phyloP scores from a whole-genome alignment of 2,797 vertebrate species.

The Esox lucius region DNA sequence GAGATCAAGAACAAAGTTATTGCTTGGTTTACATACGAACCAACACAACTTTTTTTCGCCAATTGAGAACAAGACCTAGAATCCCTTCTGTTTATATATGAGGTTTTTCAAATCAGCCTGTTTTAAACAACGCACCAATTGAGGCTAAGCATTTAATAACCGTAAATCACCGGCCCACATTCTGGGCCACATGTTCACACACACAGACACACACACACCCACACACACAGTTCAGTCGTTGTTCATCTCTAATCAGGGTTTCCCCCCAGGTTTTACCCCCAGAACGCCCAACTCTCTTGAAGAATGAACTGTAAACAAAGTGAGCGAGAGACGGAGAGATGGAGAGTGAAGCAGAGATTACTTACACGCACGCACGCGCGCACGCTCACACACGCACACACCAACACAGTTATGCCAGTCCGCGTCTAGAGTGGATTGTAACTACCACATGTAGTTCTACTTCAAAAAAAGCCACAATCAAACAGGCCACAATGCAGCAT shows the following conservation, averaged over 20 bases:
- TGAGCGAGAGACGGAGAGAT: no score
- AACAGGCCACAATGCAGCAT: conserved; percentile 45
- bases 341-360: no score
- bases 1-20: background rate
- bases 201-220: background rate
- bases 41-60: conserved; percentile 24
- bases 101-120: conserved; percentile 42
- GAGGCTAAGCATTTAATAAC: conserved; percentile 36
- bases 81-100: conserved; percentile 38
- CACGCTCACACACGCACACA: background rate
- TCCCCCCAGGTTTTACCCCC: conserved; percentile 30
- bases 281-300: conserved; percentile 35
- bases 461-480: conserved; percentile 47
- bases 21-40: background rate
- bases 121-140: conserved; percentile 46
- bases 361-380: no score
- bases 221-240: conserved; percentile 4
- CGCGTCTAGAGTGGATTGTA: conserved; percentile 25
- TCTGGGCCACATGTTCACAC: conserved; percentile 39
- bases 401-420: conserved; percentile 7
- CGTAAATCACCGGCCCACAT: conserved; percentile 42
- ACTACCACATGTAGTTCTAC: conserved; percentile 25
- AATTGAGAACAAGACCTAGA: conserved; percentile 4
- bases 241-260: conserved; percentile 54
- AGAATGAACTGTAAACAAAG: conserved; percentile 50